phyloP scores from a whole-genome alignment of 2,113 vertebrate species.

The Notothenia rossii region DNA sequence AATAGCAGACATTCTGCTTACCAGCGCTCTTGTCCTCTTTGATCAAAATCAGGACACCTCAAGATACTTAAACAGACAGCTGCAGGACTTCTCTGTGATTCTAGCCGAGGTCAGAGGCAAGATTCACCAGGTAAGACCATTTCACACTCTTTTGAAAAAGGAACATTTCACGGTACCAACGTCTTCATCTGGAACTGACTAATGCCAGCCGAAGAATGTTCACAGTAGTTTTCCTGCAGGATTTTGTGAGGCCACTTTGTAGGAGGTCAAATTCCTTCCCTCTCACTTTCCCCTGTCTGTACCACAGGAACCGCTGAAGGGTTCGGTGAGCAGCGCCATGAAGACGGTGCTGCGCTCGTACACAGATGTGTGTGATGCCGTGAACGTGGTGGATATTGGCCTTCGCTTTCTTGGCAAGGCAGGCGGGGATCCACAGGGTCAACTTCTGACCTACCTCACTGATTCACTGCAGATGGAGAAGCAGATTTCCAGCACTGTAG shows the following conservation, averaged over 20 bases:
- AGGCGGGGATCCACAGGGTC: conserved; percentile 51
- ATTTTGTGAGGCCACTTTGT: conserved; percentile 35
- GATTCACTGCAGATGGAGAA: conserved; percentile 74
- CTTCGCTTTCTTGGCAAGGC: conserved; percentile 82
- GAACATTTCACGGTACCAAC: background rate
- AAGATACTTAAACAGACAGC: conserved; percentile 76
- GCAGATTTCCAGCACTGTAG: conserved; percentile 76
- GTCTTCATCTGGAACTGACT: conserved; percentile 36
- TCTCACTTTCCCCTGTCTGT: background rate
- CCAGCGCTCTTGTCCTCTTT: background rate
- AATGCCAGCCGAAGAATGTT: conserved; percentile 33
- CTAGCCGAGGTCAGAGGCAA: conserved; percentile 76
- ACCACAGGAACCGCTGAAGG: conserved; percentile 74
- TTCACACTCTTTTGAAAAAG: background rate
- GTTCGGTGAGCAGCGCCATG: conserved; percentile 65
- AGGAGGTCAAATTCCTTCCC: conserved; percentile 46
- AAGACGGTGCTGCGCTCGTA: conserved; percentile 75
- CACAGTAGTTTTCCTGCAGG: conserved; percentile 15
- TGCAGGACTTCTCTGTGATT: conserved; percentile 80
- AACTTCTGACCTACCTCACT: conserved; percentile 72
- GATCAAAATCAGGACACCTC: conserved; percentile 70
- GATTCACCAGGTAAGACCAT: conserved; percentile 77
- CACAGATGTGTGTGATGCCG: conserved; percentile 79
- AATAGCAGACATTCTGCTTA: background rate
- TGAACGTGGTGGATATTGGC: conserved; percentile 74